These are phyloP conservation scores for Neofelis nebulosa DNA, from an alignment of 2,113 vertebrate species.

Conservation along the genomic window DNA sequence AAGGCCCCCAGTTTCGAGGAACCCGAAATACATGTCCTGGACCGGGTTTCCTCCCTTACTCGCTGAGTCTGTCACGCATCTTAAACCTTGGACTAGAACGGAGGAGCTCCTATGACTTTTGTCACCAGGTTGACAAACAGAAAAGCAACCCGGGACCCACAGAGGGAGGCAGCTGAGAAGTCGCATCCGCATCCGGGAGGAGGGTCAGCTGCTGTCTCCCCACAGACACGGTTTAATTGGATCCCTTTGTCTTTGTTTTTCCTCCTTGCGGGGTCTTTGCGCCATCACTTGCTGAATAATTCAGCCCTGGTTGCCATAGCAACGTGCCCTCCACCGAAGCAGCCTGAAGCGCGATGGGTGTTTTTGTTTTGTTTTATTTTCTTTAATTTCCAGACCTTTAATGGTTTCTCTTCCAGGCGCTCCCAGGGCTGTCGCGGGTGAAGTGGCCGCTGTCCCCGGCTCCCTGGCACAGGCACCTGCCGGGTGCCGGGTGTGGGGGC, in stretches of 20 bases:
- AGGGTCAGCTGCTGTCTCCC: fast-evolving
- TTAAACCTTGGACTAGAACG: neutral
- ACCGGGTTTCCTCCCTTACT: fast-evolving
- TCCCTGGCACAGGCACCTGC: neutral
- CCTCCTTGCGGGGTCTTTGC: conserved; percentile 34
- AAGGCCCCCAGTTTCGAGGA: fast-evolving
- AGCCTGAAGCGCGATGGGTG: conserved; percentile 22
- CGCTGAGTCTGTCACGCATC: fast-evolving
- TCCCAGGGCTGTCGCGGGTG: neutral
- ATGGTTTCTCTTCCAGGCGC: neutral
- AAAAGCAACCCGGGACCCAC: neutral
- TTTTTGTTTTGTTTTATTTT: neutral
- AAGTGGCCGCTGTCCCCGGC: neutral
- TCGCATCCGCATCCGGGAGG: fast-evolving
- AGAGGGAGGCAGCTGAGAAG: neutral
- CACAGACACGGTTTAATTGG: neutral
- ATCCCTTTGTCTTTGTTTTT: conserved; percentile 34
- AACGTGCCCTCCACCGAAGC: conserved; percentile 10
- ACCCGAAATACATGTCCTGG: fast-evolving
- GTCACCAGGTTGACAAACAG: neutral
- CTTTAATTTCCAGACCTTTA: neutral
- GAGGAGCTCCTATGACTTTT: neutral
- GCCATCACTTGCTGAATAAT: neutral
- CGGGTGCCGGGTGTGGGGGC: neutral
- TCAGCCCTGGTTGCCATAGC: conserved; percentile 78